Evolutionary conservation across 2,797 vertebrate genomes (phyloP), one percentile per base, ranked within the genome.

Genomic region (Acropternis orthonyx): DNA sequence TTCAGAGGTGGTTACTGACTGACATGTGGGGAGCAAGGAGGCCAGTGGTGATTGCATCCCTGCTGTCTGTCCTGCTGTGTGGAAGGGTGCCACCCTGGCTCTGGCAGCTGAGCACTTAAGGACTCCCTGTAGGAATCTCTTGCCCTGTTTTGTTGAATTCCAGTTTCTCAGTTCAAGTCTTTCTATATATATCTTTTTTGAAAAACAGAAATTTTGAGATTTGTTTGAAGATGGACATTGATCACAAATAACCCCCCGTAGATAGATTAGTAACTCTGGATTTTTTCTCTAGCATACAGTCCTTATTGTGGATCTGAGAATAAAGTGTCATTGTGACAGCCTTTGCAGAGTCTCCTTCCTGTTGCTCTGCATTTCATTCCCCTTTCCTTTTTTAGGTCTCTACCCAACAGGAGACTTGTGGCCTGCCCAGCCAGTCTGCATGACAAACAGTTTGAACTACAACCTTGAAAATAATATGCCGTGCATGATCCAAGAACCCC

Each of bases 401-500:
- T 99, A 98, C 93, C 83, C 98, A 39, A 85, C 98, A 6, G 99
- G 98, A 88, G 98, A 99, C 84, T 97, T 98, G 23, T 99, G 99
- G 99, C 97, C 99, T 4, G 94, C 98, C 26, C 98, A 98, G 44
- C 98, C 99, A 6, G 95, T 99, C 83, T 99, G 99, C 21, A 91
- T 99, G 96, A 98, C 99, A 66, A 99, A 98, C 83, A 98, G 98
- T 95, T 98, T 99, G 93, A 98, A 98, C 97, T 99, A 99, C 96
- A 98, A 98, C 93, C 96, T 99, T 96, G 98, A 98, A 23, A 99
- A 98, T 92, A 96, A 98, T 10, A 90, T 98, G 78, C 97, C 98
- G 0, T 98, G 98, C 61, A 93, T 98, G 96, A 97, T 98, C 92
- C 99, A 98, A 86, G 98, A 98, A 82, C 92, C 98, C 0, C 87